Evolutionary conservation across 2,797 vertebrate genomes (phyloP), one percentile per base, ranked within the genome.

Genomic region (Girardinus metallicus): DNA sequence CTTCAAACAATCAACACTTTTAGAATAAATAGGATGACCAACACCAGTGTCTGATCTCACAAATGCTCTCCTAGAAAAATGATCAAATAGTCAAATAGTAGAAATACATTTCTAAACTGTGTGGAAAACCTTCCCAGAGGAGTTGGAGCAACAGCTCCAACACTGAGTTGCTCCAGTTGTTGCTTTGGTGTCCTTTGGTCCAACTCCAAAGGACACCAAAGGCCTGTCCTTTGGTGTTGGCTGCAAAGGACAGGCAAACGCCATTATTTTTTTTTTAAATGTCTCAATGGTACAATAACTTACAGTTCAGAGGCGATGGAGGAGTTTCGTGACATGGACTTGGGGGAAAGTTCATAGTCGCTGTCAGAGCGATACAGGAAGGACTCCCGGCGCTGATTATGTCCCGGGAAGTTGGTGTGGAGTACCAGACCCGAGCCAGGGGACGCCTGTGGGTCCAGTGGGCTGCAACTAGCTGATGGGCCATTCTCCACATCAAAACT

Each of bases 401-500:
- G 99, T 47, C 97, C 96, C 0, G 99, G 97, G 89, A 99, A 99
- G 43, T 97, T 98, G 1, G 97, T 96, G 86, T 99, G 99, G 78
- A 99, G 94, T 1, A 99, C 97, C 78, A 99, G 95, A 15, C 98
- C 99, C 0, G 99, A 99, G 2, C 98, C 98, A 11, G 98, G 98
- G 75, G 98, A 94, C 85, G 96, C 96, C 93, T 99, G 97, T 1
- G 97, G 96, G 89, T 99, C 98, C 97, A 99, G 94, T 0, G 98
- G 98, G 94, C 98, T 99, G 93, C 99, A 97, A 82, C 97, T 96
- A 57, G 97, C 93, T 0, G 97, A 98, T 0, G 98, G 97, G 95
- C 93, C 99, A 97, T 99, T 99, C 92, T 99, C 99, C 95, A 99
- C 98, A 70, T 99, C 98, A 74, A 99, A 99, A 94, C 99, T 99